Evolutionary conservation across 1,140 invertebrate genomes (phyloP).

Genomic region (Drosophila suzukii): DNA sequence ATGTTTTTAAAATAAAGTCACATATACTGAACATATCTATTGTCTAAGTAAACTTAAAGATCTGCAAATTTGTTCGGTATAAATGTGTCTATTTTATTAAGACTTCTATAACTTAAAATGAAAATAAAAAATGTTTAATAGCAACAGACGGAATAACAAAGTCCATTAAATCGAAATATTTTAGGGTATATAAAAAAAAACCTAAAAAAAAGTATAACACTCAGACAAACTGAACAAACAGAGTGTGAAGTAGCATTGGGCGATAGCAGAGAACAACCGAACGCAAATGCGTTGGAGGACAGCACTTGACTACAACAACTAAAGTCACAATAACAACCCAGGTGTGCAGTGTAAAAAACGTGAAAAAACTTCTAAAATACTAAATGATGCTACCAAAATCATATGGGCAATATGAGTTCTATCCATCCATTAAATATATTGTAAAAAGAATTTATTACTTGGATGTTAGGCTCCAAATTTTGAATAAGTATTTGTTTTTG

Average conservation of each 20-base stretch:
- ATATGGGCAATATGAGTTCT: too few relatives aligned
- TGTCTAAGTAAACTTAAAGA: too few relatives aligned
- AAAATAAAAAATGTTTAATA: neutral
- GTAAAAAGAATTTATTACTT: too few relatives aligned
- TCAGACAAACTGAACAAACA: slow-evolving; percentile 48
- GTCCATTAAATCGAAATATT: neutral
- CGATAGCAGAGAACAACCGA: slow-evolving; percentile 31
- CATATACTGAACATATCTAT: too few relatives aligned
- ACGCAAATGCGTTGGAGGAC: slow-evolving; percentile 68
- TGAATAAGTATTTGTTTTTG: too few relatives aligned
- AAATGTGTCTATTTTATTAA: too few relatives aligned
- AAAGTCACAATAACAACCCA: slow-evolving; percentile 35
- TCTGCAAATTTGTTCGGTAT: too few relatives aligned
- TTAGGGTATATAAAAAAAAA: neutral
- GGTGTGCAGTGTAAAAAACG: slow-evolving; percentile 21
- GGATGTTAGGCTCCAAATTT: too few relatives aligned
- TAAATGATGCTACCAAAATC: neutral
- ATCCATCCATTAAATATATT: too few relatives aligned
- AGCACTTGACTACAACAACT: slow-evolving; percentile 45
- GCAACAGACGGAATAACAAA: neutral
- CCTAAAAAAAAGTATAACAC: slow-evolving; percentile 8
- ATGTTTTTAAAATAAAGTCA: too few relatives aligned
- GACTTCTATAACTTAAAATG: neutral
- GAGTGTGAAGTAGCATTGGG: slow-evolving; percentile 20
- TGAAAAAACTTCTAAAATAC: neutral